Conservation (phyloP, 2,113 vertebrate genomes). For the Cochlearius cochlearius region DNA sequence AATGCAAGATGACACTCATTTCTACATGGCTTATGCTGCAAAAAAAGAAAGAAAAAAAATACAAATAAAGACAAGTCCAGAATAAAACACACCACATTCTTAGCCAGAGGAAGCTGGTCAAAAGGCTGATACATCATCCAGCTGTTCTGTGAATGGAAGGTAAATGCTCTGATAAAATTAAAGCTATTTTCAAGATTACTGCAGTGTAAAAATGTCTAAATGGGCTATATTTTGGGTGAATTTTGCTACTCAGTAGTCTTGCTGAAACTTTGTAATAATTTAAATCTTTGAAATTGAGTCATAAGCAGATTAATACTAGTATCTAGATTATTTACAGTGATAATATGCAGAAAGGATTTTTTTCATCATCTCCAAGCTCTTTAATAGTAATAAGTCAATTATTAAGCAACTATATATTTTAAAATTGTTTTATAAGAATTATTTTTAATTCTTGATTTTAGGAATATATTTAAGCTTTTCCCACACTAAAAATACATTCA, state of each 20-base stretch:
- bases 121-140: not conserved
- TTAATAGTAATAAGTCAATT: not conserved
- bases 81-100: not conserved
- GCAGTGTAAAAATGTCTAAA: not conserved
- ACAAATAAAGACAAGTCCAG: not conserved
- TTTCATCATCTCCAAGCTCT: not conserved
- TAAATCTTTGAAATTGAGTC: not conserved
- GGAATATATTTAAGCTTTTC: not conserved
- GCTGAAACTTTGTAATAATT: not conserved
- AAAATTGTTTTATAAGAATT: not conserved
- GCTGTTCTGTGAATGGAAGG: not conserved
- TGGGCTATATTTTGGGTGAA: not conserved
- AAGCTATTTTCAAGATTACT: not conserved
- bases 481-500: not conserved
- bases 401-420: not conserved
- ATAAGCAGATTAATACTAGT: not conserved
- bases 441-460: not conserved
- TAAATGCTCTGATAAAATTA: not conserved
- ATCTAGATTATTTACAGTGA: not conserved
- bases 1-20: slow-evolving; percentile 88
- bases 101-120: not conserved
- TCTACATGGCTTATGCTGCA: slow-evolving; percentile 85
- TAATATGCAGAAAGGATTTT: not conserved
- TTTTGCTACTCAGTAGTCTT: not conserved
- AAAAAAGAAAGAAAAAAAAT: slow-evolving; percentile 25